Conservation (phyloP, 2,797 vertebrate species). For the Brotula barbata region DNA sequence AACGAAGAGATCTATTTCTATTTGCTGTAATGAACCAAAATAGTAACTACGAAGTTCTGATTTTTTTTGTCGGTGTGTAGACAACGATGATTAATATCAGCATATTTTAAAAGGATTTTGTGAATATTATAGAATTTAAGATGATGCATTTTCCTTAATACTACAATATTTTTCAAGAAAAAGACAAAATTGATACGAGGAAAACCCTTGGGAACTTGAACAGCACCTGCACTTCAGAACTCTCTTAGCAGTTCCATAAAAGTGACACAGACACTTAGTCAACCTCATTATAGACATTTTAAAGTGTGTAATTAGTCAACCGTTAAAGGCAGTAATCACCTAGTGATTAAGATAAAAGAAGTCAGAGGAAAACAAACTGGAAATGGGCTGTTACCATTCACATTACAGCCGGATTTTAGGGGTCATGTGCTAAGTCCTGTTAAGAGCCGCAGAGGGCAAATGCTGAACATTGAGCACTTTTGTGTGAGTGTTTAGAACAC, state of each 20-base stretch:
- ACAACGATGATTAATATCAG: too few species aligned
- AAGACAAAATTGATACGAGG: background rate
- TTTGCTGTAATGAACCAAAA: too few species aligned
- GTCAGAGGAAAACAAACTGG: conserved; percentile 67
- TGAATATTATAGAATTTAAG: background rate
- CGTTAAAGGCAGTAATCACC: conserved; percentile 63
- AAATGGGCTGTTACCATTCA: conserved; percentile 73
- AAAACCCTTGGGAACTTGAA: conserved; percentile 13
- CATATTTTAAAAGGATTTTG: too few species aligned
- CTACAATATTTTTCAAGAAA: background rate
- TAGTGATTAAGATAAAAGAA: conserved; percentile 64
- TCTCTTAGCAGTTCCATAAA: conserved; percentile 29
- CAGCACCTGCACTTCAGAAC: conserved; percentile 34
- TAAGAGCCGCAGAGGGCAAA: conserved; percentile 74
- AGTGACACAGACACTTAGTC: conserved; percentile 31
- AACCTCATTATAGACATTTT: conserved; percentile 54
- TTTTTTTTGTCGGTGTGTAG: too few species aligned
- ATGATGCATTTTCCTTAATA: background rate
- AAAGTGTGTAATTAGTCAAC: conserved; percentile 69
- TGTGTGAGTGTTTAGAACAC: conserved; percentile 66
- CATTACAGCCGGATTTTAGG: conserved; percentile 68
- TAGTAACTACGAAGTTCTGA: too few species aligned
- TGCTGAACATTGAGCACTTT: conserved; percentile 57
- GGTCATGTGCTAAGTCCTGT: conserved; percentile 77
- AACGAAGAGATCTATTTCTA: too few species aligned